Conservation (phyloP, 2,113 vertebrate genomes). For the Cochlearius cochlearius region DNA sequence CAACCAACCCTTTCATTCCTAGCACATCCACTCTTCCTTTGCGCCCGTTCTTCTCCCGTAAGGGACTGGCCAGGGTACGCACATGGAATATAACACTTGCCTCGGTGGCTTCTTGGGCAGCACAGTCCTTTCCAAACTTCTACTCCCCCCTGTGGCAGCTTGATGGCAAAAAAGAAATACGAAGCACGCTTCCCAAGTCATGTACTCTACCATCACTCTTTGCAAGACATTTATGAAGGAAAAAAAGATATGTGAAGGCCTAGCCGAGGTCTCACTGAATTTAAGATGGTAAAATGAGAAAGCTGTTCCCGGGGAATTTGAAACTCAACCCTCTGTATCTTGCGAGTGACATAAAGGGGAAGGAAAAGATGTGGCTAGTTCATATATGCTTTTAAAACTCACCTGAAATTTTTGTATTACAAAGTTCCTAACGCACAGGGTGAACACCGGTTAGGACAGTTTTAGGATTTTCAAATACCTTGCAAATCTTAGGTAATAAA, state of each 20-base stretch:
- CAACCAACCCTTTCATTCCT: neutral
- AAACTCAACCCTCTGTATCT: neutral
- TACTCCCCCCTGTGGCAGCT: constrained; percentile 67
- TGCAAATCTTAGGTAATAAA: neutral
- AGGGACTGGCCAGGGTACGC: neutral
- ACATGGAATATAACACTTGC: neutral
- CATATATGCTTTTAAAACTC: neutral
- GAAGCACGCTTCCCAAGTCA: neutral
- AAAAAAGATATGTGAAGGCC: neutral
- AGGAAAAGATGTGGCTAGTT: neutral
- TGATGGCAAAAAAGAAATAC: constrained; percentile 6
- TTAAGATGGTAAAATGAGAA: neutral
- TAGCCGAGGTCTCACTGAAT: neutral
- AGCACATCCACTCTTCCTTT: neutral
- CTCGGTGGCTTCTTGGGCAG: neutral
- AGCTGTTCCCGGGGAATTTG: neutral
- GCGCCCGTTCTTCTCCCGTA: neutral
- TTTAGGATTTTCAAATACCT: neutral
- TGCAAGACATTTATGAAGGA: neutral
- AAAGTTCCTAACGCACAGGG: neutral
- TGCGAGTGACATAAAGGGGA: neutral
- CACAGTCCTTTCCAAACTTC: constrained; percentile 49
- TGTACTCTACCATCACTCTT: neutral
- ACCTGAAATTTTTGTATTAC: neutral
- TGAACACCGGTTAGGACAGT: neutral